Evolutionary conservation across 1,140 invertebrate genomes (phyloP).

Genomic region (Drosophila insularis): DNA sequence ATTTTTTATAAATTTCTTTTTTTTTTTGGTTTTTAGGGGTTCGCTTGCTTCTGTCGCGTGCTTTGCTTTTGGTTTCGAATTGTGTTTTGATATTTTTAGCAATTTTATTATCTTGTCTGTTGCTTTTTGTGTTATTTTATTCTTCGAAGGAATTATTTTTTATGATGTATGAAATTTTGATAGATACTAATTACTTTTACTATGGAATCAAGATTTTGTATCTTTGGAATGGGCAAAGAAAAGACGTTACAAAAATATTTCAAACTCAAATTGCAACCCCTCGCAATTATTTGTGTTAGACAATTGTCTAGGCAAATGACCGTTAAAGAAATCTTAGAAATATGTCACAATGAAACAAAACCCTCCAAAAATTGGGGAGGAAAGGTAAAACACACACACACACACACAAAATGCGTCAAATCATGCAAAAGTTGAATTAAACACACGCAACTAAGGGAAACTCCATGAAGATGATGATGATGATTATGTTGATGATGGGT

Average conservation of each 20-base stretch:
- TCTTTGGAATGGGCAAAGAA: background rate
- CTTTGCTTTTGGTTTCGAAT: constrained; percentile 27
- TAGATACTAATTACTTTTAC: constrained; percentile 11
- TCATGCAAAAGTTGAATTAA: constrained; percentile 42
- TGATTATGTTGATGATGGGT: constrained; percentile 14
- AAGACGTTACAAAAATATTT: constrained; percentile 20
- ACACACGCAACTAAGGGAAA: constrained; percentile 38
- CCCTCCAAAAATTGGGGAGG: constrained; percentile 23
- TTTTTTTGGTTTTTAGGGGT: constrained; percentile 13
- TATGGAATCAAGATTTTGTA: background rate
- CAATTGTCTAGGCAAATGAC: constrained; percentile 44
- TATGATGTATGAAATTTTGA: constrained; percentile 56
- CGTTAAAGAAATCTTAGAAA: constrained; percentile 46
- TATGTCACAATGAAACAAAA: constrained; percentile 34
- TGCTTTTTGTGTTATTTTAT: background rate
- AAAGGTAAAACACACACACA: background rate
- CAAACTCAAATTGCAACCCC: constrained; percentile 31
- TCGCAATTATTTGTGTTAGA: constrained; percentile 15
- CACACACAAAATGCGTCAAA: constrained; percentile 36
- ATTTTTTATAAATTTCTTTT: constrained; percentile 3
- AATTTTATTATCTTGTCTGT: constrained; percentile 47
- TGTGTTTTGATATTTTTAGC: constrained; percentile 57
- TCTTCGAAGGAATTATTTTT: constrained; percentile 8
- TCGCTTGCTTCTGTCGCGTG: constrained; percentile 58
- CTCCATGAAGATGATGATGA: constrained; percentile 15